Evolutionary conservation across 2,888 invertebrate genomes (phyloP).

Genomic region (Cataglyphis cursor): DNA sequence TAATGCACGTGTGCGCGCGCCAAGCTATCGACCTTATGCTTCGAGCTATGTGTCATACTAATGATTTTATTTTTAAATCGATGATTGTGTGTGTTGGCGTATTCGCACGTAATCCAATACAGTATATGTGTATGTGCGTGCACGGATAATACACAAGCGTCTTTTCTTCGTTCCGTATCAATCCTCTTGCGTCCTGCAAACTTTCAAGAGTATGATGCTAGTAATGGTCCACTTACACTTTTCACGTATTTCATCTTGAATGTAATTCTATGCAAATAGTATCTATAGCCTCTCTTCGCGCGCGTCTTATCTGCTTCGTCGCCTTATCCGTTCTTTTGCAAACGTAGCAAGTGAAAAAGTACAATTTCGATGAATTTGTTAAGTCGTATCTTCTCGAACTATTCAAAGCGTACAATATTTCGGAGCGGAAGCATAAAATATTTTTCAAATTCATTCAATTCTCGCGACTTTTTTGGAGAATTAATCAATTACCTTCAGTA

Average conservation of each 20-base stretch:
- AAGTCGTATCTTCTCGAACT: neutral
- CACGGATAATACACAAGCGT: neutral
- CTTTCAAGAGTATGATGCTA: conserved; percentile 14
- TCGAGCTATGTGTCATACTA: conserved; percentile 17
- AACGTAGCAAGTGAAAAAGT: neutral
- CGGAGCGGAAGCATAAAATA: neutral
- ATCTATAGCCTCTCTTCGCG: conserved; percentile 41
- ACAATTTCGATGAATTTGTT: neutral
- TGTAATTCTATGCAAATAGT: conserved; percentile 73
- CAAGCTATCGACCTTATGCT: neutral
- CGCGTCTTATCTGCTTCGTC: conserved; percentile 27
- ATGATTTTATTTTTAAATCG: conserved; percentile 43
- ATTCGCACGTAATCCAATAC: conserved; percentile 37
- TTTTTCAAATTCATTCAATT: neutral
- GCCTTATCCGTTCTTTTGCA: conserved; percentile 20
- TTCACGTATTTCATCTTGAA: conserved; percentile 27
- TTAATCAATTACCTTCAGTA: neutral
- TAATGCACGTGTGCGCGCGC: neutral
- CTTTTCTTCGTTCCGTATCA: neutral
- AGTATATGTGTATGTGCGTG: neutral
- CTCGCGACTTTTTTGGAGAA: neutral
- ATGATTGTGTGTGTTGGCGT: conserved; percentile 14
- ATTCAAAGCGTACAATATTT: neutral
- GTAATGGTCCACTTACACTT: conserved; percentile 37
- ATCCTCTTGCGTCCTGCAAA: neutral